Evolutionary conservation across 2,113 vertebrate genomes (phyloP).

Genomic region (Hippocampus zosterae): DNA sequence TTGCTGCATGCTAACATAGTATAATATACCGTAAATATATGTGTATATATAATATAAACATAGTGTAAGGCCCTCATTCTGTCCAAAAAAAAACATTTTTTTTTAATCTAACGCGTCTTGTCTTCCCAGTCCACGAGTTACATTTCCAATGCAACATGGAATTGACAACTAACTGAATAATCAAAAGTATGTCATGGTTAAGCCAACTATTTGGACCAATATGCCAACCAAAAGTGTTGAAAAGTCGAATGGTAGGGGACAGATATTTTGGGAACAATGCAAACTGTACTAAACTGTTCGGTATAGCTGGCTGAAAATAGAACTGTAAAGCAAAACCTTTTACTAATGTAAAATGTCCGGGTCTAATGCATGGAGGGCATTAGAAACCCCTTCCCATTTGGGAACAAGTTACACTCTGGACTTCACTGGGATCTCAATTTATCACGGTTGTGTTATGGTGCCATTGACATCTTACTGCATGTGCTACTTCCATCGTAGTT

Average conservation of each 20-base stretch:
- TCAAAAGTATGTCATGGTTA: neutral
- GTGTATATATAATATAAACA: neutral
- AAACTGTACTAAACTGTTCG: neutral
- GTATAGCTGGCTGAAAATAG: neutral
- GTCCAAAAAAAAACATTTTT: too few species aligned
- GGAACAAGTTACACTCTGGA: neutral
- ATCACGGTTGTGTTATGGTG: constrained; percentile 15
- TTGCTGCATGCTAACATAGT: neutral
- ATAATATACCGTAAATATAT: too few species aligned
- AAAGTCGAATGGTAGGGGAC: neutral
- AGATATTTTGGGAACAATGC: neutral
- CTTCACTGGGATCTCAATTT: neutral
- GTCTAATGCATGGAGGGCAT: too few species aligned
- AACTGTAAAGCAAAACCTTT: too few species aligned
- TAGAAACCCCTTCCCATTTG: neutral
- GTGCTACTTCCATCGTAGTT: constrained; percentile 36
- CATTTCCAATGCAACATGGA: neutral
- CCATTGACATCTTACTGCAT: constrained; percentile 24
- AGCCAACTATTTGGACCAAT: too few species aligned
- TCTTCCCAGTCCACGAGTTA: neutral
- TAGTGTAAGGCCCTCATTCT: too few species aligned
- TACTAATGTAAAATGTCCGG: too few species aligned
- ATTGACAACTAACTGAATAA: neutral
- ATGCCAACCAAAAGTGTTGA: too few species aligned
- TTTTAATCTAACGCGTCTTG: too few species aligned